Evolutionary conservation across 2,113 vertebrate species (phyloP), one percentile per base, ranked within the genome.

Genomic region (Ammodytes marinus): DNA sequence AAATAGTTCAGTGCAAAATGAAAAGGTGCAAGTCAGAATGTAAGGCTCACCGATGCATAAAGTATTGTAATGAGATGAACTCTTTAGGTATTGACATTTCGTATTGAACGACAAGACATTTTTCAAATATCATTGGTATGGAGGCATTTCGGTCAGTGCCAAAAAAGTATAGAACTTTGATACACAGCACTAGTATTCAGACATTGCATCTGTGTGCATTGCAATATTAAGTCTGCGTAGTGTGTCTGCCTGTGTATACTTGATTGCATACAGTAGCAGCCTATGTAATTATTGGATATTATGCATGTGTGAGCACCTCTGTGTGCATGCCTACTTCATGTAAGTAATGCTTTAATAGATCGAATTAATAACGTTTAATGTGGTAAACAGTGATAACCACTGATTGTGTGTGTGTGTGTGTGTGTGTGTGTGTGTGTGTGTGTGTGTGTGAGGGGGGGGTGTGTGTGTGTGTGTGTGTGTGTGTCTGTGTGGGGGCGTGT

Each of bases 271-370:
- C 58, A 76, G 54, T 1, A 1, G 2, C 1, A 27, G 27, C 27
- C 27, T 53, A 68, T 46, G 54, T 39, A 46, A 68, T 83, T 65
- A 77, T 19, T 77, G 55, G 17, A 74, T 84, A 64, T 5, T 27
- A 50, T 64, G 64, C 64, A 81, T 70, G 55, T 80, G 46, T 80
- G 69, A 82, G 54, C 81, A 69, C 78, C 79, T 81, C 68, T 60
- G 39, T 59, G 8, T 55, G 47, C 13, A n/a, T 69, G 46, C 8
- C 42, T 43, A 17, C 42, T 70, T 67, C 61, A n/a, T 70, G 37
- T 39, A 52, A 52, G 11, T 59, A 50, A 47, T 35, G 4, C 6
- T 55, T n/a, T 65, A 53, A 19, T 37, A 69, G 27, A 67, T 1
- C 2, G 8, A 15, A 59, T 57, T 73, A 19, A 63, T 55, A 67